These are phyloP conservation scores for Bombylius discolor DNA, from an alignment of 2,888 invertebrate genomes.

Conservation along the genomic window DNA sequence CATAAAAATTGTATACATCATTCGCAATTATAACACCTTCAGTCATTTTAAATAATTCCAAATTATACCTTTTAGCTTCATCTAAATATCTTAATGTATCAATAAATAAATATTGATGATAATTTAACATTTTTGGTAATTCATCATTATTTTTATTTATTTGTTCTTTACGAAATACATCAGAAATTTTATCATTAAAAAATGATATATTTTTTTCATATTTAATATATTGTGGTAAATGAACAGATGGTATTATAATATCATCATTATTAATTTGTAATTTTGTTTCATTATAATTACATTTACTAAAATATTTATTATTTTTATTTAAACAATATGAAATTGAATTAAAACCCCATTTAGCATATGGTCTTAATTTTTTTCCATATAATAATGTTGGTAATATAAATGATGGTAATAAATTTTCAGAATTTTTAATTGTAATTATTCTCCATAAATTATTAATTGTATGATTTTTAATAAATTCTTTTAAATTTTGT, in stretches of 20 bases:
- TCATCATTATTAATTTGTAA: constrained; percentile 59
- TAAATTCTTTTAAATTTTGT: constrained; percentile 44
- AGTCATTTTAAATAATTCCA: constrained; percentile 29
- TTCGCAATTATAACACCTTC: constrained; percentile 66
- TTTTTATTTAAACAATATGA: constrained; percentile 68
- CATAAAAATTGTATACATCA: constrained; percentile 56
- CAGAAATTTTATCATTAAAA: constrained; percentile 49
- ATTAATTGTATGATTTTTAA: constrained; percentile 48
- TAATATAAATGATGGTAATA: constrained; percentile 51
- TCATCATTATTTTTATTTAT: constrained; percentile 20
- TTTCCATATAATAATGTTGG: constrained; percentile 49
- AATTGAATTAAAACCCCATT: constrained; percentile 76
- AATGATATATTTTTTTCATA: constrained; percentile 40
- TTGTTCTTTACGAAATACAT: constrained; percentile 43
- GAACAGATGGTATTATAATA: constrained; percentile 58
- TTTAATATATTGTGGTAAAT: constrained; percentile 40
- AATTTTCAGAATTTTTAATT: constrained; percentile 44
- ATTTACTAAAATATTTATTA: constrained; percentile 43
- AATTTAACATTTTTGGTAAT: constrained; percentile 44
- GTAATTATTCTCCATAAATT: constrained; percentile 45
- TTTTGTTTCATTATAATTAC: constrained; percentile 49
- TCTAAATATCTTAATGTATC: constrained; percentile 45
- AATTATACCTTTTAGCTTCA: constrained; percentile 15
- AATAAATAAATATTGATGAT: constrained; percentile 59
- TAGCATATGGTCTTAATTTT: constrained; percentile 49